Conservation (phyloP, 2,113 vertebrate genomes). For the Leptobrachium leishanense region DNA sequence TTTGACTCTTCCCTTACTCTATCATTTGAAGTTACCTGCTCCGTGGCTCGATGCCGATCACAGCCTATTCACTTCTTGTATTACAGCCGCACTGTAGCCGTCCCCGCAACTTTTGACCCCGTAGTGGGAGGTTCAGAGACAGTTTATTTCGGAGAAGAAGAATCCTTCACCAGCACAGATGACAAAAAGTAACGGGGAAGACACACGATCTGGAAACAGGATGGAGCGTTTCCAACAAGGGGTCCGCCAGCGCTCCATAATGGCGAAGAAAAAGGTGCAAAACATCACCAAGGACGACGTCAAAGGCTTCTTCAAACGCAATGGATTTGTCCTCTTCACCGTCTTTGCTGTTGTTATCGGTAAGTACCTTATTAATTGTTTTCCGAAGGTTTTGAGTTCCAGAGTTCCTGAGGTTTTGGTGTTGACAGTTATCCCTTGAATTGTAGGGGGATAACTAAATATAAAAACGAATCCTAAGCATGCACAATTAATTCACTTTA, state of each 20-base stretch:
- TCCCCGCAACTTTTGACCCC: conserved; percentile 13
- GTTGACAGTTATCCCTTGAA: not conserved
- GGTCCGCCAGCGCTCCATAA: conserved; percentile 76
- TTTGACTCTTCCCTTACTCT: too few species aligned
- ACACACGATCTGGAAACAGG: conserved; percentile 69
- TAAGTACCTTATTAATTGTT: conserved; percentile 67
- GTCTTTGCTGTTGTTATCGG: conserved; percentile 88
- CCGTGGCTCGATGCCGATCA: not conserved
- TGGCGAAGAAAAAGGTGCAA: conserved; percentile 82
- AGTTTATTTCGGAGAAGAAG: not conserved
- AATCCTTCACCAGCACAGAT: conserved; percentile 60
- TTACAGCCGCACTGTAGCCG: conserved; percentile 11
- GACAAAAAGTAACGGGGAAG: conserved; percentile 84
- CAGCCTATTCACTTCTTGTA: conserved; percentile 13
- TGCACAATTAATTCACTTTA: too few species aligned
- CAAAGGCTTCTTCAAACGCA: conserved; percentile 81
- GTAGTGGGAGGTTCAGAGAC: conserved; percentile 10
- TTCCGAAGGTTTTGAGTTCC: not conserved
- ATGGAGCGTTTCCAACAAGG: conserved; percentile 82
- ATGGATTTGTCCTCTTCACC: conserved; percentile 92
- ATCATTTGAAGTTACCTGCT: too few species aligned
- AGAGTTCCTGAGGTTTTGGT: not conserved
- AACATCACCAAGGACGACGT: conserved; percentile 82
- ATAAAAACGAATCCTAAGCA: too few species aligned
- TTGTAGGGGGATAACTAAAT: too few species aligned